Evolutionary conservation across 2,888 invertebrate genomes (phyloP).

Genomic region (Andrena bicolor): DNA sequence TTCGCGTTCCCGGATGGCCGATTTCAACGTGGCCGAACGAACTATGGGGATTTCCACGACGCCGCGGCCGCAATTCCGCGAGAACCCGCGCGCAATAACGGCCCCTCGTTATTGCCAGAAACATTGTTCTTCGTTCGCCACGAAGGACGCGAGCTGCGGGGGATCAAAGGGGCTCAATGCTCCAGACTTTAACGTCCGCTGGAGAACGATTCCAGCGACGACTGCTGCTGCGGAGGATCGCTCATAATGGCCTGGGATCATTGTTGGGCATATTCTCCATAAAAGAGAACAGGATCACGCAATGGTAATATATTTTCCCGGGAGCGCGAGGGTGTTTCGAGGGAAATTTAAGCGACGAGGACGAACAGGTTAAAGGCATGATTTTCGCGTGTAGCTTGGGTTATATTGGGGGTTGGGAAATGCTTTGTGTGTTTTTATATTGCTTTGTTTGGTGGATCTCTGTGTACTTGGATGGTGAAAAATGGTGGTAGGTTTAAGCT

Average conservation of each 20-base stretch:
- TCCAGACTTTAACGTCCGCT: constrained; percentile 53
- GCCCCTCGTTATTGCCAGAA: constrained; percentile 45
- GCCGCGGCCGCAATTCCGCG: constrained; percentile 42
- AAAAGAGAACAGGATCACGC: constrained; percentile 45
- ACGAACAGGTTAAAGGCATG: constrained; percentile 1
- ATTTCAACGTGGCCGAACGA: constrained; percentile 12
- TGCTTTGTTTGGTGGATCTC: too few relatives aligned
- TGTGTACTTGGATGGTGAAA: too few relatives aligned
- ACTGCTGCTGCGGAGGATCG: constrained; percentile 37
- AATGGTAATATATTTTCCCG: constrained; percentile 20
- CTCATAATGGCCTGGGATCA: constrained; percentile 57
- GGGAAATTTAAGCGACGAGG: background rate
- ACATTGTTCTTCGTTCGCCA: constrained; percentile 52
- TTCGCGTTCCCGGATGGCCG: background rate
- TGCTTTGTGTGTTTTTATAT: background rate
- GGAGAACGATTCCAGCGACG: constrained; percentile 38
- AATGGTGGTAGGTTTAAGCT: too few relatives aligned
- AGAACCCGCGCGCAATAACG: constrained; percentile 54
- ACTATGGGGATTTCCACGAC: constrained; percentile 11
- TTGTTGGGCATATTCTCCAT: constrained; percentile 53
- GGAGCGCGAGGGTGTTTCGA: background rate
- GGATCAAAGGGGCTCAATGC: constrained; percentile 60
- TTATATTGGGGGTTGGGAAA: constrained; percentile 16
- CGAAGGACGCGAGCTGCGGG: constrained; percentile 13
- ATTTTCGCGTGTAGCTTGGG: constrained; percentile 28